phyloP scores from a whole-genome alignment of 2,113 vertebrate species.

The Gymnocephalus cernua region DNA sequence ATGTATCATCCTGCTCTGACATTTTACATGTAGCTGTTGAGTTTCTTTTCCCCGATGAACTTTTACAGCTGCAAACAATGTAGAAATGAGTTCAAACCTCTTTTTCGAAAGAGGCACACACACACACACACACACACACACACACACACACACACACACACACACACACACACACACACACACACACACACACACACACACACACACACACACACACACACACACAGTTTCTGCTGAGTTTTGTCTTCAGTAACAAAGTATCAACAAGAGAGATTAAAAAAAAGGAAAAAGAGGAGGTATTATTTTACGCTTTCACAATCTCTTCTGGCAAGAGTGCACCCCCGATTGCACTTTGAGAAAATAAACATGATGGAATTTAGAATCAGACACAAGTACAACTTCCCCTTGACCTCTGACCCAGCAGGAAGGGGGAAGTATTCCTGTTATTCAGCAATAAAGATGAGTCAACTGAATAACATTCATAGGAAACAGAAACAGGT shows the following conservation, averaged over 20 bases:
- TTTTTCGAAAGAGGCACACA: neutral
- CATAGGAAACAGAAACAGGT: conserved; percentile 12
- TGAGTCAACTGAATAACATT: conserved; percentile 1
- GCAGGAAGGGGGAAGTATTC: conserved; percentile 73
- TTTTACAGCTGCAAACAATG: conserved; percentile 34
- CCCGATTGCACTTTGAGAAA: conserved; percentile 73
- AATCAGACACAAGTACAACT: conserved; percentile 74
- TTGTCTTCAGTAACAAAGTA: conserved; percentile 27
- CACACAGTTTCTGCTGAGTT: conserved; percentile 29
- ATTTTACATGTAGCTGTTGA: conserved; percentile 29
- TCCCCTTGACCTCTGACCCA: conserved; percentile 75
- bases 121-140: too few relatives aligned
- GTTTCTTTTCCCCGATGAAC: neutral
- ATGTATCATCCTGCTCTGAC: neutral
- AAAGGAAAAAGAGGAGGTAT: conserved; percentile 61
- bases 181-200: too few relatives aligned
- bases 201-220: too few relatives aligned
- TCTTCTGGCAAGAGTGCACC: conserved; percentile 47
- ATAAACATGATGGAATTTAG: conserved; percentile 80
- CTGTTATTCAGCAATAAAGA: conserved; percentile 75
- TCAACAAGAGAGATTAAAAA: conserved; percentile 36
- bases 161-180: too few relatives aligned
- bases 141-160: too few relatives aligned
- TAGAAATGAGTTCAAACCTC: conserved; percentile 5
- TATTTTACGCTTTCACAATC: conserved; percentile 75